phyloP scores from a whole-genome alignment of 2,888 invertebrate species.

The Limnephilus marmoratus region DNA sequence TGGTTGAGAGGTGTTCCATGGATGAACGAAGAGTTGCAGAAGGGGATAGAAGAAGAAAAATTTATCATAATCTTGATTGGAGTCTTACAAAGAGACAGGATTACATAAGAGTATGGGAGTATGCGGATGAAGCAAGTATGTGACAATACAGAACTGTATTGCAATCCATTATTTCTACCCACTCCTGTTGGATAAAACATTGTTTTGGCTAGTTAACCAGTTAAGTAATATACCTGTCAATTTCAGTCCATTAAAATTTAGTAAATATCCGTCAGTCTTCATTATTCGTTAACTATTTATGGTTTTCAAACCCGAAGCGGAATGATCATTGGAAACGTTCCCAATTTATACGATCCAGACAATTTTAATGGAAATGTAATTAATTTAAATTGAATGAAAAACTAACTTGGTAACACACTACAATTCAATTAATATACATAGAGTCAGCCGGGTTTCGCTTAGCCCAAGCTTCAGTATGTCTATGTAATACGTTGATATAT shows the following conservation, averaged over 20 bases:
- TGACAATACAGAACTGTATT: not conserved
- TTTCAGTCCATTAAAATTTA: not conserved
- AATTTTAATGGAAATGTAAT: not conserved
- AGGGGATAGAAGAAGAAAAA: too few relatives aligned
- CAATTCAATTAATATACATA: too few relatives aligned
- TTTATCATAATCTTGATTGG: too few relatives aligned
- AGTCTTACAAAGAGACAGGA: too few relatives aligned
- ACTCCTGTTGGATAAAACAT: not conserved
- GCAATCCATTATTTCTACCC: not conserved
- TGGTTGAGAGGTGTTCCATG: too few relatives aligned
- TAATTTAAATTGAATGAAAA: not conserved
- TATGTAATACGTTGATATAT: too few relatives aligned
- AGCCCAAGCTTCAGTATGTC: too few relatives aligned
- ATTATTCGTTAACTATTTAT: not conserved
- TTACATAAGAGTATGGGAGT: too few relatives aligned
- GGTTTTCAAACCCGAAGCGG: not conserved
- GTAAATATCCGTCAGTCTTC: not conserved
- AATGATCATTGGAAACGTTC: not conserved
- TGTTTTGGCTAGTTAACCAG: not conserved
- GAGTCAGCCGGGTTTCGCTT: too few relatives aligned
- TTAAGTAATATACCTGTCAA: not conserved
- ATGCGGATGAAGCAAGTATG: not conserved
- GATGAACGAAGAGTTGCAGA: too few relatives aligned
- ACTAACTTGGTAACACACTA: too few relatives aligned
- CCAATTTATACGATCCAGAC: not conserved